A percentile compares a stretch with the other conserved stretches of the same genome.
phyloP scores from a whole-genome alignment of 2,113 vertebrate species.

The Osmerus mordax region DNA sequence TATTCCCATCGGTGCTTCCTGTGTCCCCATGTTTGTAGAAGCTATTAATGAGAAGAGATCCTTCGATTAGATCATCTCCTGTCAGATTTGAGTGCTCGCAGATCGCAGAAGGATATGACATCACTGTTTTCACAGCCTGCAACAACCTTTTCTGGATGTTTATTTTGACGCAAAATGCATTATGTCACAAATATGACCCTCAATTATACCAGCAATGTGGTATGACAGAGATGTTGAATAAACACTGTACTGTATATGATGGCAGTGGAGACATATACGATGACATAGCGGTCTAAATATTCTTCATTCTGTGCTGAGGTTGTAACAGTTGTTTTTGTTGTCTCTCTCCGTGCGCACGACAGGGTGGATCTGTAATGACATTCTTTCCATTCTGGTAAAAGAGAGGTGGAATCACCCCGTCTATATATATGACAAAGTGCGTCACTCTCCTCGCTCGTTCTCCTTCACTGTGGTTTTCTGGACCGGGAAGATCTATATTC shows the following conservation, averaged over 20 bases:
- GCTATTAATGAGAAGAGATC: background rate
- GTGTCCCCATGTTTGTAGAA: background rate
- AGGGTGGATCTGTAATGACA: slow-evolving; percentile 46
- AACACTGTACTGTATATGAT: background rate
- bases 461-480: slow-evolving; percentile 52
- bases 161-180: slow-evolving; percentile 27
- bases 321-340: slow-evolving; percentile 19
- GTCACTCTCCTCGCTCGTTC: slow-evolving; percentile 47
- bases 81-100: slow-evolving; percentile 16
- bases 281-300: background rate
- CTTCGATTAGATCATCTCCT: slow-evolving; percentile 12
- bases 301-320: background rate
- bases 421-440: slow-evolving; percentile 53
- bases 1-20: background rate
- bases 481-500: slow-evolving; percentile 43
- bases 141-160: slow-evolving; percentile 1
- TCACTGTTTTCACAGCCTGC: slow-evolving; percentile 26
- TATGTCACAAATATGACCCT: slow-evolving; percentile 21
- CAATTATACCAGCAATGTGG: background rate
- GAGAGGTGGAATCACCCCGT: slow-evolving; percentile 48
- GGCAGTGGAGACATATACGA: background rate
- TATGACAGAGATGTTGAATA: background rate
- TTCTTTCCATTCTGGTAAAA: slow-evolving; percentile 51
- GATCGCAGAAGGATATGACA: slow-evolving; percentile 10
- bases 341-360: slow-evolving; percentile 12